Evolutionary conservation across 2,113 vertebrate species (phyloP).

Genomic region (Polypterus bichir): DNA sequence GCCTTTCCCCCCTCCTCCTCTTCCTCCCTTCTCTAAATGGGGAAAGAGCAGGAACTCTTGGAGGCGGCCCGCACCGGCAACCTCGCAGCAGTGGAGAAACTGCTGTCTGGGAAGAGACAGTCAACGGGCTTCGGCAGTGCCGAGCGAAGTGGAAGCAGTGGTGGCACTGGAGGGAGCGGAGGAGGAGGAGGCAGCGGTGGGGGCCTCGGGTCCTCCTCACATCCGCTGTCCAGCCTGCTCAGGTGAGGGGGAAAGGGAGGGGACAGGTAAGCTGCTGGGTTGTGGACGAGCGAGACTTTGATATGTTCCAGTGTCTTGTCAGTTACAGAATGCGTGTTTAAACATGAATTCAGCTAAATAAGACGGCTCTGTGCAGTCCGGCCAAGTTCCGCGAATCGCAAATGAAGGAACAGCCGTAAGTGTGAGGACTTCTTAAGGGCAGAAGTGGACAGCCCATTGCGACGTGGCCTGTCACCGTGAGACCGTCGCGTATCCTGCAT

Average conservation of each 20-base stretch:
- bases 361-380: too few relatives aligned
- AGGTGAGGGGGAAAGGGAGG: conserved; percentile 47
- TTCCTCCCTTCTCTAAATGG: conserved; percentile 54
- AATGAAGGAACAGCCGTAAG: too few relatives aligned
- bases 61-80: conserved; percentile 91
- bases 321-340: too few relatives aligned
- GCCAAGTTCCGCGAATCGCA: too few relatives aligned
- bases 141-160: conserved; percentile 30
- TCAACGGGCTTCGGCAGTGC: conserved; percentile 52
- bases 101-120: conserved; percentile 77
- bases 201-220: conserved; percentile 47
- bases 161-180: conserved; percentile 42
- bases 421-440: too few relatives aligned
- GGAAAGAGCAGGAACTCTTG: conserved; percentile 93
- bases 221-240: conserved; percentile 81
- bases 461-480: too few relatives aligned
- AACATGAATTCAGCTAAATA: too few relatives aligned
- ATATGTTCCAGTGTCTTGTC: too few relatives aligned
- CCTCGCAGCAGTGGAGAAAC: conserved; percentile 83
- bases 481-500: too few relatives aligned
- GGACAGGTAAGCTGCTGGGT: conserved; percentile 4
- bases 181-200: conserved; percentile 34
- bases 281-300: neutral
- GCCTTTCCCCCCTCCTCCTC: conserved; percentile 22
- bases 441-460: too few relatives aligned